Base-by-base conservation (phyloP, 2,888 invertebrate species). In the Drosophila mayaguana region DNA sequence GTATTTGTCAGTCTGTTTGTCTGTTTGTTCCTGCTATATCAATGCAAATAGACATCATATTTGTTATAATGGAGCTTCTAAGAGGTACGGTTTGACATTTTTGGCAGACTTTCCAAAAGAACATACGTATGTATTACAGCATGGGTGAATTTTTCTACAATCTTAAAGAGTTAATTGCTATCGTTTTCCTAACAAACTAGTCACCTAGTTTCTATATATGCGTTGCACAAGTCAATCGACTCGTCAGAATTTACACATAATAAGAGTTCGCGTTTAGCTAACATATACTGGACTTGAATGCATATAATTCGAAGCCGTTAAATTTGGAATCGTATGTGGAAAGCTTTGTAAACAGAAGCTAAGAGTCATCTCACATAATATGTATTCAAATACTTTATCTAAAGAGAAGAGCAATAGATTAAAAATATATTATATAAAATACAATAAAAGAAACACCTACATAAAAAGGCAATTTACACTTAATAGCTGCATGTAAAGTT, bases 401-500 rank as follows among this genome's bases (percentile, higher is more conserved):
- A 50, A 8, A 32, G 1, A 32, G 4, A 32, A 18, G 18, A 50
- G 34, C 34, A 50, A 50, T 34, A 50, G 32, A 32, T 32, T 11
- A 50, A 32, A 32, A 1, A 20, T 38, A 38, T 53, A 53, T 22
- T 16, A 36, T 3, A 59, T 45, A 20, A 28, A 46, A 32, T 20
- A 20, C 16, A 42, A 32, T 55, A 32, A 11, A 45, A n/a, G n/a
- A 45, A 42, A 20, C 18, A 25, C 18, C 18, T 12, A 46, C 14
- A 42, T 61, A 36, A 53, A 51, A 72, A 51, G 25, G 12, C 34
- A 53, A 54, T 54, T 36, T 38, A 38, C 22, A 25, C 38, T 34
- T 48, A 28, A 55, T 50, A 69, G 43, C 22, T 50, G 55, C 48
- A 45, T 55, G 42, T 45, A 32, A 50, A 53, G 48, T 28, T 40